These are phyloP conservation scores for Odontocerum albicorne DNA, from an alignment of 2,888 invertebrate genomes.

Conservation along the genomic window DNA sequence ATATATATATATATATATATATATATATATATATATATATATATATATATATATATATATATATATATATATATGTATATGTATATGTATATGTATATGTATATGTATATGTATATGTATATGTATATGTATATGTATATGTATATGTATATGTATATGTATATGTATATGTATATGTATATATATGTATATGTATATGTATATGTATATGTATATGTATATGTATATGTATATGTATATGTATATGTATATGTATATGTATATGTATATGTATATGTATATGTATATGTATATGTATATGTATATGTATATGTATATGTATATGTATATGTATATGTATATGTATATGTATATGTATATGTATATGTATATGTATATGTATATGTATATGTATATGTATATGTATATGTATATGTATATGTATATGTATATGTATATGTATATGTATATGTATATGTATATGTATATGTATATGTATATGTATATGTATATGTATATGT, in stretches of 20 bases:
- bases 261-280: background rate
- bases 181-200: background rate
- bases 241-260: background rate
- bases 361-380: too few species aligned
- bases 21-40: background rate
- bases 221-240: background rate
- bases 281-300: background rate
- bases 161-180: background rate
- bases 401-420: too few species aligned
- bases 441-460: too few species aligned
- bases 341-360: background rate
- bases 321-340: background rate
- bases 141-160: background rate
- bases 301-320: background rate
- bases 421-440: too few species aligned
- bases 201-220: background rate
- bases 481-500: too few species aligned
- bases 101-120: background rate
- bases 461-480: too few species aligned
- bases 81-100: background rate
- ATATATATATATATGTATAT: background rate
- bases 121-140: background rate
- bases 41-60: background rate
- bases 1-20: background rate
- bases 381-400: too few species aligned